Percentiles rank a stretch among this genome's conserved stretches.
Evolutionary conservation across 2,888 invertebrate species (phyloP).

Genomic region (Chaetogeoica ovagalla): DNA sequence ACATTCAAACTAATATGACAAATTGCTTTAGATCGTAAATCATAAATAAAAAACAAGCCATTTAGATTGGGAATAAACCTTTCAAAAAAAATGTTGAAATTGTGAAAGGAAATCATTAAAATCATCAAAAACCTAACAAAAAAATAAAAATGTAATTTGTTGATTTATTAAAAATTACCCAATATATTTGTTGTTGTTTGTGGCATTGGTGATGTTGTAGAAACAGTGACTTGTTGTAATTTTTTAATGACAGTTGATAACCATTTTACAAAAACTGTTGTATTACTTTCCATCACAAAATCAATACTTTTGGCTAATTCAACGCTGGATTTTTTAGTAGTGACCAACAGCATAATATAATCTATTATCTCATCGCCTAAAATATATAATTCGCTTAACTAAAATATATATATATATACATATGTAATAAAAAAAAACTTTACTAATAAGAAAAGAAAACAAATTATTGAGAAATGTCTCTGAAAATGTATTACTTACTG

Average conservation of each 20-base stretch:
- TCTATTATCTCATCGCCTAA: constrained; percentile 44
- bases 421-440: not conserved
- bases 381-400: constrained; percentile 5
- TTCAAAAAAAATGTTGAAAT: not conserved
- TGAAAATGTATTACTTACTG: constrained; percentile 29
- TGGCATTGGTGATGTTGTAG: not conserved
- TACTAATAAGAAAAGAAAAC: not conserved
- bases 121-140: too few relatives aligned
- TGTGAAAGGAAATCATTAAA: too few relatives aligned
- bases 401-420: not conserved
- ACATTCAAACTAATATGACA: not conserved
- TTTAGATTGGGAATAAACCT: not conserved
- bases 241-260: constrained; percentile 43
- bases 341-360: constrained; percentile 44
- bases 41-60: not conserved
- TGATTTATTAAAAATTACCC: constrained; percentile 8
- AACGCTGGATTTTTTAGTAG: constrained; percentile 31
- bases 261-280: constrained; percentile 40
- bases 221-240: constrained; percentile 40
- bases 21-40: not conserved
- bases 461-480: not conserved
- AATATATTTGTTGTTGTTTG: not conserved
- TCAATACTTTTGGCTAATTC: constrained; percentile 38
- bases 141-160: not conserved
- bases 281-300: constrained; percentile 45